Base-by-base conservation (phyloP, 2,113 vertebrate species). In the Solenodon paradoxus region DNA sequence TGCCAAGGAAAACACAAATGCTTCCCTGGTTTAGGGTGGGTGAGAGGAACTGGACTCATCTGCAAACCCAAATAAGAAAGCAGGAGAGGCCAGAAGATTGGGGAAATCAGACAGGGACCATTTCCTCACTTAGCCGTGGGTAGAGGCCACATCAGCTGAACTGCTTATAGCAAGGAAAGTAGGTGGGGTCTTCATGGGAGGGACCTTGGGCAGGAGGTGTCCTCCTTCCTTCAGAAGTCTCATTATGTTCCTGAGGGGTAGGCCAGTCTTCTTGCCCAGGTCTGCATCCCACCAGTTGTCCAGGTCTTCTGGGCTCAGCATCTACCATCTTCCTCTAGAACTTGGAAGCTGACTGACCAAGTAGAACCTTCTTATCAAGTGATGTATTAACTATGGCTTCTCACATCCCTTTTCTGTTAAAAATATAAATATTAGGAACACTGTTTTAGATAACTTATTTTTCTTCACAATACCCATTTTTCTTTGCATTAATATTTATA, bases 1-100 rank as follows among this genome's bases (percentile, higher is more conserved):
- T 94, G 98, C 98, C 98, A 98, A 98, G 63, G 95, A 98, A 98
- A 98, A 98, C 93, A 97, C 96, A 97, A 97, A 98, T 91, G 82
- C 86, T 98, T 97, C 96, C 97, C 96, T 2, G 45, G 0, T 90
- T 97, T 0, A 7, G 42, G 72, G 92, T 64, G 90, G 84, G 82
- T 38, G 78, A 94, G 96, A 86, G 53, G n/a, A 86, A 15, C 92
- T 71, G 90, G 86, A 96, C 95, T 72, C 84, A 49, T 97, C 95
- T 63, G 95, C 55, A 86, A 97, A 96, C 88, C 69, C 4, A 19
- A 86, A 40, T 5, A 55, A 89, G 75, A 64, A 40, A 87, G 87
- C 90, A 75, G 66, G 61, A 55, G 11, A 11, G 2, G 24, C 71
- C 49, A 72, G 69, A 82, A 83, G 28, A 82, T 40, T 26, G 2